Base-by-base conservation (phyloP, 2,113 vertebrate genomes). In the Indicator indicator region DNA sequence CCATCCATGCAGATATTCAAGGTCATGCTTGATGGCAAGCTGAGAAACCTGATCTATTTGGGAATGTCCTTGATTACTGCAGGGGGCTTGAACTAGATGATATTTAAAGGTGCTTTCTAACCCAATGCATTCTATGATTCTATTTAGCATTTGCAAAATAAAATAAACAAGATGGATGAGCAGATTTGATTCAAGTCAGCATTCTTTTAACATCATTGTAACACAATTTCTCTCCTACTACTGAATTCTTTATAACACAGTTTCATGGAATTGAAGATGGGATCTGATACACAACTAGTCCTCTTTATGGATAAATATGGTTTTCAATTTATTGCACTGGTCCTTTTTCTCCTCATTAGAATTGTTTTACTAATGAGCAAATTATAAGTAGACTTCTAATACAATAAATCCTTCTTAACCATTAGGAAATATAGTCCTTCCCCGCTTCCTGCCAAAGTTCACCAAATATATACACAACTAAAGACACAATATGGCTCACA, bases 341-440 rank as follows among this genome's bases (percentile, higher is more conserved):
- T 38, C 33, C 28, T 60, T 92, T 89, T 91, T 85, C n/a, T 85
- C 56, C 89, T 94, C 59, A 87, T 91, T 83, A 89, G 17, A 36
- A 18, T 50, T 86, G 62, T 73, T 38, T 63, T 59, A 67, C 63
- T 2, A 36, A n/a, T 64, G 36, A 92, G 55, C 18, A 93, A 88
- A 92, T 91, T 50, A 89, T 42, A 89, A 70, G 10, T 52, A 52
- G 15, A 33, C 2, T 77, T 91, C 27, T 70, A 74, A 84, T 54
- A 55, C 9, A 72, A 26, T 33, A 55, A 56, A 89, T 2, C 9
- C 18, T 71, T 81, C 26, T 75, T 77, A 86, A 55, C 7, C 7
- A 46, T 36, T 46, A 86, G 19, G 54, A 88, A 80, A 86, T 9
- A 48, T 12, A 48, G 46, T 59, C 3, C 5, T 90, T 82, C 76